Conservation (phyloP, 2,113 vertebrate genomes). For the Solea solea region DNA sequence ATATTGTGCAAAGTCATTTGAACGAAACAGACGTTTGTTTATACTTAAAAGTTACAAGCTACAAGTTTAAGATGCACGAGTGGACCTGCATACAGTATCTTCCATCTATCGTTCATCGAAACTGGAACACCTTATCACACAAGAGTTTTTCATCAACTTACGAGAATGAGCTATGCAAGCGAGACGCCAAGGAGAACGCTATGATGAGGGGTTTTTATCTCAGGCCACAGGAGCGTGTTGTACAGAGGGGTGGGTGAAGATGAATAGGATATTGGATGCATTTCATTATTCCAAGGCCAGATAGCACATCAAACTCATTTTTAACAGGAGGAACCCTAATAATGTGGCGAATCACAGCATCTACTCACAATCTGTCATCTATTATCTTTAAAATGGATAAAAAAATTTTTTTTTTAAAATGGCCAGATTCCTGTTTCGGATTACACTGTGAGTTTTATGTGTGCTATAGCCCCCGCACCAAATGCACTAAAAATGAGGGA, state of each 20-base stretch:
- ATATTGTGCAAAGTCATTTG: too few species aligned
- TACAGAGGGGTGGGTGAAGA: conserved; percentile 13
- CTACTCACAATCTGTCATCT: conserved; percentile 18
- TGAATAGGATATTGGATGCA: conserved; percentile 19
- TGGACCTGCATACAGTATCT: conserved; percentile 1
- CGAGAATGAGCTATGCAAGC: background rate
- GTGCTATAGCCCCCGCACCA: conserved; percentile 11
- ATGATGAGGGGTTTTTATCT: conserved; percentile 40
- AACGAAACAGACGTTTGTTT: too few species aligned
- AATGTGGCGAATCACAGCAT: conserved; percentile 2
- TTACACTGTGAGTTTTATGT: conserved; percentile 2
- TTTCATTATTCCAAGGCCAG: conserved; percentile 31
- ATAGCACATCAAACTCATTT: conserved; percentile 37
- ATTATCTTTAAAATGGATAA: conserved; percentile 42
- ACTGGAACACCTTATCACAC: background rate
- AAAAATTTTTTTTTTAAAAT: conserved; percentile 7
- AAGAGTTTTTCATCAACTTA: conserved; percentile 18
- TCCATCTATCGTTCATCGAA: conserved; percentile 14
- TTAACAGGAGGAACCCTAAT: conserved; percentile 7
- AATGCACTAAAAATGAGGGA: conserved; percentile 20
- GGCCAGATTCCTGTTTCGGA: conserved; percentile 31
- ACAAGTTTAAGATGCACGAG: background rate
- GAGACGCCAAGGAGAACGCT: conserved; percentile 10
- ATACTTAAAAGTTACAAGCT: too few species aligned
- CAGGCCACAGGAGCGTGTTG: conserved; percentile 5